Conservation (phyloP, 2,113 vertebrate species). For the Maccullochella peelii region DNA sequence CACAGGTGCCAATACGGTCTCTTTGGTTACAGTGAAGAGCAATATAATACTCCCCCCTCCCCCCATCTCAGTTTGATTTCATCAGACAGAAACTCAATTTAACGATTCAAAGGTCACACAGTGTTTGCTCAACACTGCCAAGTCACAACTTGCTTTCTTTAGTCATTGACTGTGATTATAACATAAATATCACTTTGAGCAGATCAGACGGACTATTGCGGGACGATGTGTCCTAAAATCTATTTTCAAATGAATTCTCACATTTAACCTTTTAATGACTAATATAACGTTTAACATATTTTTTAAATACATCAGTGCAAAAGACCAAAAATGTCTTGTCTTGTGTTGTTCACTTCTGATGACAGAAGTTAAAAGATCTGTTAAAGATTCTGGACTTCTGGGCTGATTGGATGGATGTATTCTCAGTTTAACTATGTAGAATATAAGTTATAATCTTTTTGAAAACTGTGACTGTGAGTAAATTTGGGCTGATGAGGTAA, state of each 20-base stretch:
- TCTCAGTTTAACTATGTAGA: too few species aligned
- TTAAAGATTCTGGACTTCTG: too few species aligned
- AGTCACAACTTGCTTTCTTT: slow-evolving; percentile 20
- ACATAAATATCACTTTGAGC: not conserved
- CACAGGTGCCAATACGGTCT: not conserved
- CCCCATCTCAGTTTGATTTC: slow-evolving; percentile 1
- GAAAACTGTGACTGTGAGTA: too few species aligned
- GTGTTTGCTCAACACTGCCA: not conserved
- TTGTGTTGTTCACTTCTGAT: too few species aligned
- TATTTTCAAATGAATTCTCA: too few species aligned
- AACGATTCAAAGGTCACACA: slow-evolving; percentile 37
- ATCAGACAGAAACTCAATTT: slow-evolving; percentile 34
- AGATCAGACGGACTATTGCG: not conserved
- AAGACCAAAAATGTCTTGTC: not conserved
- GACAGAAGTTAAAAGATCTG: too few species aligned
- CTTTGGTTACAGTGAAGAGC: not conserved
- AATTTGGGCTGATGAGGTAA: not conserved
- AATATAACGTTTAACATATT: not conserved
- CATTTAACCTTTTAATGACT: not conserved
- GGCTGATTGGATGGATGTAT: too few species aligned
- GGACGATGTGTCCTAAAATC: not conserved
- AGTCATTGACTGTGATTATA: not conserved
- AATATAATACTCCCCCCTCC: not conserved
- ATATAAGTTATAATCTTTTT: too few species aligned
- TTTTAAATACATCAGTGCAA: not conserved